A percentile compares a stretch with the other conserved stretches of the same genome.
Evolutionary conservation across 2,888 invertebrate species (phyloP).

Genomic region (Ganaspis brasiliensis): DNA sequence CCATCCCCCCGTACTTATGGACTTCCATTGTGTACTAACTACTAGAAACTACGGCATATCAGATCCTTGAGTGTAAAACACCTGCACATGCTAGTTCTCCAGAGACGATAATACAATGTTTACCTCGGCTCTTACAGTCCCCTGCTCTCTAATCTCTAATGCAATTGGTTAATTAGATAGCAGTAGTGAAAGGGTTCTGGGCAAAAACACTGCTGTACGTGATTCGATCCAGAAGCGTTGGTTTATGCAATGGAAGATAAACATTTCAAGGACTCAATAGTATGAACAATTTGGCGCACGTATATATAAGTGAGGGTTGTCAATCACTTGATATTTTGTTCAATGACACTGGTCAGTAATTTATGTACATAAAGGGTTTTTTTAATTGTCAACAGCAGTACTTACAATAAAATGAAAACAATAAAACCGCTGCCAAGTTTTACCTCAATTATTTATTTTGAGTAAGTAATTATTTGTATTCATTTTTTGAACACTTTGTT

Average conservation of each 20-base stretch:
- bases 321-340: too few species aligned
- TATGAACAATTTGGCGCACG: background rate
- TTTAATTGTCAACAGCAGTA: too few species aligned
- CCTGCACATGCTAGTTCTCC: conserved; percentile 38
- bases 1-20: conserved; percentile 10
- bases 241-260: conserved; percentile 15
- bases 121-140: conserved; percentile 14
- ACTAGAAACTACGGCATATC: conserved; percentile 15
- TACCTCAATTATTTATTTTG: too few species aligned
- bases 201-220: conserved; percentile 28
- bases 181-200: conserved; percentile 16
- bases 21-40: conserved; percentile 28
- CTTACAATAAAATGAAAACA: too few species aligned
- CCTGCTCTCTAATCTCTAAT: conserved; percentile 19
- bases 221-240: conserved; percentile 21
- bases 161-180: conserved; percentile 41
- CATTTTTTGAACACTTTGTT: too few species aligned
- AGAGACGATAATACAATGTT: conserved; percentile 39
- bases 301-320: background rate
- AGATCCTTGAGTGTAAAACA: conserved; percentile 38
- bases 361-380: too few species aligned
- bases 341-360: too few species aligned
- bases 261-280: conserved; percentile 23
- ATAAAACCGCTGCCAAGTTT: too few species aligned
- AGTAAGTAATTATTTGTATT: too few species aligned